These are phyloP conservation scores for Acipenser oxyrinchus DNA, from an alignment of 2,797 vertebrate species.

Conservation along the genomic window DNA sequence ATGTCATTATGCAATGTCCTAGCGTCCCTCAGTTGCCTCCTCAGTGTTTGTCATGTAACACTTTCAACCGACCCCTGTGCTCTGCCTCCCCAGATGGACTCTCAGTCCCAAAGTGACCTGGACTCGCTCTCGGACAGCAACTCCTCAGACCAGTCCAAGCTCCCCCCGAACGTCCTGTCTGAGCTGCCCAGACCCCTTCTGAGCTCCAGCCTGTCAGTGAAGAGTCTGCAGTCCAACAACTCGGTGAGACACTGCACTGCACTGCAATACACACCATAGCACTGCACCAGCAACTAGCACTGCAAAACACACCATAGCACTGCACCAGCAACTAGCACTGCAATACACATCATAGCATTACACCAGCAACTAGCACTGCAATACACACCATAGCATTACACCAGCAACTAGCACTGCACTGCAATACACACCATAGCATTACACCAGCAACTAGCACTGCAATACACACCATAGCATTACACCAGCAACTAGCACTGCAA, in stretches of 20 bases:
- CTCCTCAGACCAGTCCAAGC: slow-evolving; percentile 32
- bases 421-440: no score
- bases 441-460: no score
- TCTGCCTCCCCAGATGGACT: slow-evolving; percentile 16
- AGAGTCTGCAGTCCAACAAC: slow-evolving; percentile 73
- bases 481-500: no score
- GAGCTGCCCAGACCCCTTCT: slow-evolving; percentile 41
- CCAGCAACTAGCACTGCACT: no score
- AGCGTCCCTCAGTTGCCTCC: no score
- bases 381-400: no score
- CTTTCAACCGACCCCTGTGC: slow-evolving; percentile 26
- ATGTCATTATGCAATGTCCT: no score
- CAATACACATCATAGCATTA: neutral
- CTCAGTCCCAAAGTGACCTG: slow-evolving; percentile 31
- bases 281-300: no score
- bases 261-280: slow-evolving; percentile 15
- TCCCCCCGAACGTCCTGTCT: slow-evolving; percentile 32
- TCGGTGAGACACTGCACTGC: slow-evolving; percentile 37
- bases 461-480: no score
- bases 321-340: no score
- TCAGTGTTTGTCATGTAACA: neutral
- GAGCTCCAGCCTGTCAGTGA: slow-evolving; percentile 63
- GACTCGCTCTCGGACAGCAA: slow-evolving; percentile 45
- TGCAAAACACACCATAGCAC: no score
- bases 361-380: no score